These are phyloP conservation scores for Heterochromis multidens DNA, from an alignment of 2,113 vertebrate genomes.

Conservation along the genomic window DNA sequence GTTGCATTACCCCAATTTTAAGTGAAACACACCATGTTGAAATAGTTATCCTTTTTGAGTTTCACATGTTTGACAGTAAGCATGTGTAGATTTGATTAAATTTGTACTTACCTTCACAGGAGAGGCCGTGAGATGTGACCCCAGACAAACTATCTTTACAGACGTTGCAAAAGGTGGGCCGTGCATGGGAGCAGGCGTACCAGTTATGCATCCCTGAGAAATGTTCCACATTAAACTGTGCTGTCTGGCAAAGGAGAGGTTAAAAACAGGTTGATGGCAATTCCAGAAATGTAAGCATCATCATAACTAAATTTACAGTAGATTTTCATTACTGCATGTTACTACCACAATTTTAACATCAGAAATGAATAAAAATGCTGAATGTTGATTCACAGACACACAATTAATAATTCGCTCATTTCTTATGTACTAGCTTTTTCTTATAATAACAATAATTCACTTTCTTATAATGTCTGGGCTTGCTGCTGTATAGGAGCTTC, in stretches of 20 bases:
- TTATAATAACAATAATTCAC: neutral
- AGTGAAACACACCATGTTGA: neutral
- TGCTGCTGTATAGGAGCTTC: neutral
- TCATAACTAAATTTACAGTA: neutral
- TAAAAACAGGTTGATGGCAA: conserved; percentile 76
- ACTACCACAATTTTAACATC: too few relatives aligned
- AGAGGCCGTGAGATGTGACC: conserved; percentile 97
- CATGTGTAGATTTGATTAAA: neutral
- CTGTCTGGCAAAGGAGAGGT: conserved; percentile 88
- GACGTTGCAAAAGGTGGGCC: conserved; percentile 97
- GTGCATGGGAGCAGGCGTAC: conserved; percentile 98
- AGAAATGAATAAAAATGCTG: neutral
- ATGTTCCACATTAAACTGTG: conserved; percentile 99
- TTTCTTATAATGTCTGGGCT: neutral
- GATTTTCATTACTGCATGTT: neutral
- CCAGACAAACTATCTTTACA: conserved; percentile 96
- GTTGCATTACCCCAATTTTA: neutral
- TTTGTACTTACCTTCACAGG: conserved; percentile 89
- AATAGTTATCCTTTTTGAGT: neutral
- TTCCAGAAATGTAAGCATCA: conserved; percentile 32
- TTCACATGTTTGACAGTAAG: neutral
- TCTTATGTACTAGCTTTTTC: neutral
- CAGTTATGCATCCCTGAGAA: conserved; percentile 99
- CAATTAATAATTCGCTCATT: neutral
- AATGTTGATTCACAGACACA: neutral